Base-by-base conservation (phyloP, 1,140 invertebrate genomes). In the Drosophila serrata region DNA sequence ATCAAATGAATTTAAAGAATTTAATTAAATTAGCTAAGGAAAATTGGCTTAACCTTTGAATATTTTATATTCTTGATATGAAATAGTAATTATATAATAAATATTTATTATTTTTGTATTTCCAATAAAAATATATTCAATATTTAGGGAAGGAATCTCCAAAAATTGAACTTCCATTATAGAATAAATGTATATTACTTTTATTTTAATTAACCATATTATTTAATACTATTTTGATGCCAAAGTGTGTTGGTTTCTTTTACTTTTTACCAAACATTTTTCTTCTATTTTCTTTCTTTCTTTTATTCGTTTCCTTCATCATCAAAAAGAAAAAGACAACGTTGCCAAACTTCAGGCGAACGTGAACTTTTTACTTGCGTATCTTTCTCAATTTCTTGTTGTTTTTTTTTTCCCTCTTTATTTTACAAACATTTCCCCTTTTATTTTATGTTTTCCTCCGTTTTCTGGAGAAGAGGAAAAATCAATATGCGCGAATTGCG, bases 401-500 rank as follows among this genome's bases (percentile, higher is more conserved):
- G 4, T 55, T 64, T 45, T 27, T 72, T 72, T 27, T 69, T 65
- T 65, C 29, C n/a, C 8, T 19, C 11, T 33, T 56, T 58, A 33
- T 68, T 55, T 64, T 12, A 43, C 22, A 31, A 53, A 53, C 37
- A 48, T 65, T 67, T 57, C n/a, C 40, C n/a, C 5, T 35, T 39
- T 35, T 45, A 6, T 45, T 75, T 70, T 22, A 35, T 59, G 29
- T 33, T 68, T 40, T 58, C 39, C 17, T 62, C 42, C 57, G 57
- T 31, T 55, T 58, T 24, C 48, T 48, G 55, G 33, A 61, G 33
- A 61, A 40, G 29, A 76, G 72, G 49, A 80, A 85, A 85, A 85
- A 85, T 86, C 82, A 86, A 85, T 85, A 85, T 58, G 69, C 81
- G 68, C 81, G 68, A 37, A 48, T 61, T 67, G 81, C 75, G 74